Conservation (phyloP, 2,113 vertebrate species). For the Aptenodytes patagonicus region DNA sequence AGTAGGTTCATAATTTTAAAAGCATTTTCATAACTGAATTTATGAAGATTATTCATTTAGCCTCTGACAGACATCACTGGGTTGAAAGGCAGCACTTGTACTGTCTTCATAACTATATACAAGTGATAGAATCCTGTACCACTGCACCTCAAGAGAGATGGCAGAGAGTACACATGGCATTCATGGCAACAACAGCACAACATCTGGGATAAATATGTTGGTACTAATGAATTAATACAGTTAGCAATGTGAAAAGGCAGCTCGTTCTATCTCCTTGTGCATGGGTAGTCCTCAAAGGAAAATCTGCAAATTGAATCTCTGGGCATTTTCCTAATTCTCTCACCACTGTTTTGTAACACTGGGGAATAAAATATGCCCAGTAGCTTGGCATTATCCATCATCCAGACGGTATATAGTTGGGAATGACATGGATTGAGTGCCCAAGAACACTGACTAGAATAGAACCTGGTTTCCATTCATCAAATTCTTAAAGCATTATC, state of each 20-base stretch:
- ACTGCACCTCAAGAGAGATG: not conserved
- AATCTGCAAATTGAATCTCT: not conserved
- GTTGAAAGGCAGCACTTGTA: not conserved
- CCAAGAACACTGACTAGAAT: not conserved
- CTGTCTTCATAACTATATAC: not conserved
- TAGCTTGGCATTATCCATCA: not conserved
- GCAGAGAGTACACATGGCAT: not conserved
- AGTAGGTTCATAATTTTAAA: not conserved
- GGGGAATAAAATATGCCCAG: not conserved
- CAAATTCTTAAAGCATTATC: slow-evolving; percentile 37
- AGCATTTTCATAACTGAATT: not conserved
- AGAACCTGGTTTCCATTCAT: slow-evolving; percentile 34
- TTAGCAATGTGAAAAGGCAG: not conserved
- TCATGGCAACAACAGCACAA: not conserved
- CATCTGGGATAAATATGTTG: not conserved
- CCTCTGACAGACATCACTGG: not conserved
- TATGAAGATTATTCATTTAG: not conserved
- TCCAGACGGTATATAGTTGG: not conserved
- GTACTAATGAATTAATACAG: not conserved
- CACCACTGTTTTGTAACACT: not conserved
- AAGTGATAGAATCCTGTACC: not conserved
- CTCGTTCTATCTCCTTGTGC: not conserved
- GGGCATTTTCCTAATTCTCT: not conserved
- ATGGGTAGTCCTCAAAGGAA: not conserved
- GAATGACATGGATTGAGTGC: not conserved